phyloP scores from a whole-genome alignment of 1,140 invertebrate genomes.

The Lanistes nyassanus region DNA sequence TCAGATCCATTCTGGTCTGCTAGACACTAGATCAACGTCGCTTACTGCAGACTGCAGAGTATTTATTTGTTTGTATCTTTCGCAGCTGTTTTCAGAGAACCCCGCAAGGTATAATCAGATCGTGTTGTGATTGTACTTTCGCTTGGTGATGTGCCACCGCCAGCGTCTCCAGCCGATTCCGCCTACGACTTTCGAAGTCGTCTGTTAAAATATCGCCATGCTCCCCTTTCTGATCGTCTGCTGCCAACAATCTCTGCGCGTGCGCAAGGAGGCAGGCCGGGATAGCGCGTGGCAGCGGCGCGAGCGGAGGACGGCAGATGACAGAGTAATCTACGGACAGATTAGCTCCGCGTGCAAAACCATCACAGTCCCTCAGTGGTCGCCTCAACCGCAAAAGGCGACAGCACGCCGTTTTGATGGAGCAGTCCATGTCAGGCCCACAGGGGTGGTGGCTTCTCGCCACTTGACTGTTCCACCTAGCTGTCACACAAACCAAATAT shows the following conservation, averaged over 20 bases:
- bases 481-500: too few species aligned
- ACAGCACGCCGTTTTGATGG: constrained; percentile 3
- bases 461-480: too few species aligned
- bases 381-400: constrained; percentile 1
- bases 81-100: too few species aligned
- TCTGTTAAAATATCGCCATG: constrained; percentile 23
- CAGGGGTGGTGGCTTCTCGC: not conserved
- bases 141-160: too few species aligned
- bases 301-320: not conserved
- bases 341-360: not conserved
- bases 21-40: too few species aligned
- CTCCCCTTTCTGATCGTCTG: constrained; percentile 25
- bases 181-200: constrained; percentile 8
- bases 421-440: not conserved
- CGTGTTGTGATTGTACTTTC: too few species aligned
- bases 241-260: constrained; percentile 21
- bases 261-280: constrained; percentile 1
- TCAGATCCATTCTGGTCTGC: constrained; percentile 9
- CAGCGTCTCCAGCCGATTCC: too few species aligned
- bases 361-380: constrained; percentile 3
- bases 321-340: not conserved
- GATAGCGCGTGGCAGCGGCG: not conserved
- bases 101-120: too few species aligned
- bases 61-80: too few species aligned
- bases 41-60: too few species aligned